Evolutionary conservation across 30 jellyfish, hydroid and myxozoan species (phyloP), one percentile per base, ranked within the genome.

Genomic region (Hydractinia symbiolongicarpus): DNA sequence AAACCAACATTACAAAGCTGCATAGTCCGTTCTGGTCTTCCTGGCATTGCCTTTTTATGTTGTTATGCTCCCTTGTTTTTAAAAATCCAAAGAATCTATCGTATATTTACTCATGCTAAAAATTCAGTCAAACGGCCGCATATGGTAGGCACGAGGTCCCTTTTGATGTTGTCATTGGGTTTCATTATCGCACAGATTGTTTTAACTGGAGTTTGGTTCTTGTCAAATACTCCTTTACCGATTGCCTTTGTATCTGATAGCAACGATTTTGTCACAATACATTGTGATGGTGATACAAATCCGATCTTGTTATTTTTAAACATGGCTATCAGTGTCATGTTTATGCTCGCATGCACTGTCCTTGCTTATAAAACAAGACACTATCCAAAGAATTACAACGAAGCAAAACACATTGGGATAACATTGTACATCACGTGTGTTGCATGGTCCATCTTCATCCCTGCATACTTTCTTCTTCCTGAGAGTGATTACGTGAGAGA

Each of bases 321-420:
- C 75, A 76, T 91, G 20, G 78, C 92, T 9, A 86, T 73, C 85
- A 91, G 96, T 74, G 53, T 91, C 30, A 76, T 86, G 15, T 81
- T 91, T 67, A 86, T 91, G 95, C 73, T 86, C 4, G 83, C 81
- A 17, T 79, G 91, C 54, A 91, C 97, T 55, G 81, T 94, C 89
- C 83, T 84, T 61, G 97, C 97, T 9, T 83, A 81, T 80, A 91
- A 91, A 58, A 91, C 97, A 58, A 74, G 97, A 11, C 86, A 85
- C 68, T 91, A 82, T 71, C 97, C 97, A 10, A 91, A 86, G 88
- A 91, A 91, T 73, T 91, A 91, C 84, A 91, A 91, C 82, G 97
- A 91, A 79, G 96, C 97, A 4, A 86, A 86, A 80, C 80, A 85
- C 81, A 91, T 91, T 50, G 97, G 97, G 49, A 73, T 91, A 54